These are phyloP conservation scores for Hippocampus abdominalis DNA, from an alignment of 2,113 vertebrate species.

Conservation along the genomic window DNA sequence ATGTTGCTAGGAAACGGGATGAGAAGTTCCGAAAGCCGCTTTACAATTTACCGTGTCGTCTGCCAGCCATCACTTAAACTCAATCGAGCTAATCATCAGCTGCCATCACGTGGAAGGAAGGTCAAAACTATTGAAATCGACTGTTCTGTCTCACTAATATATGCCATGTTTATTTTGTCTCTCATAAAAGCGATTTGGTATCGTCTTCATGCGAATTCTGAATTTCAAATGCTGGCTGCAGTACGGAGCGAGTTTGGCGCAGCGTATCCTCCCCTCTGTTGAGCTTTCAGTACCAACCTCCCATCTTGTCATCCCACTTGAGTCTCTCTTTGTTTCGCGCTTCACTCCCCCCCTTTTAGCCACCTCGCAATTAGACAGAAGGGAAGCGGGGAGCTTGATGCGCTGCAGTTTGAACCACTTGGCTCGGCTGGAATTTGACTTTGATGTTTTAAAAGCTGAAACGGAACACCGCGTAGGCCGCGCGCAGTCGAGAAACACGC, in stretches of 20 bases:
- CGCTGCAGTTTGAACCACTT: conserved; percentile 34
- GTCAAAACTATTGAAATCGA: neutral
- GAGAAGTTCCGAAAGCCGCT: conserved; percentile 16
- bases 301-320: conserved; percentile 30
- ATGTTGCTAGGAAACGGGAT: conserved; percentile 49
- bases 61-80: conserved; percentile 22
- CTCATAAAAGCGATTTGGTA: neutral
- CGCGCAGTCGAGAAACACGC: neutral
- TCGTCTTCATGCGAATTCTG: neutral
- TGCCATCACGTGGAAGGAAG: neutral
- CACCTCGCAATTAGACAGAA: conserved; percentile 36
- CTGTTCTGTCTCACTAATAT: neutral
- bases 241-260: conserved; percentile 47
- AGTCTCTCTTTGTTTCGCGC: conserved; percentile 27
- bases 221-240: conserved; percentile 43
- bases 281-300: conserved; percentile 22
- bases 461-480: neutral
- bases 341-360: conserved; percentile 33
- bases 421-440: conserved; percentile 38
- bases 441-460: conserved; percentile 44
- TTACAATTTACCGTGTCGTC: conserved; percentile 9
- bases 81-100: neutral
- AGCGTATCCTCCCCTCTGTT: conserved; percentile 31
- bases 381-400: conserved; percentile 28
- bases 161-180: neutral